Evolutionary conservation across 2,113 vertebrate genomes (phyloP).

Genomic region (Hippocampus barbouri): DNA sequence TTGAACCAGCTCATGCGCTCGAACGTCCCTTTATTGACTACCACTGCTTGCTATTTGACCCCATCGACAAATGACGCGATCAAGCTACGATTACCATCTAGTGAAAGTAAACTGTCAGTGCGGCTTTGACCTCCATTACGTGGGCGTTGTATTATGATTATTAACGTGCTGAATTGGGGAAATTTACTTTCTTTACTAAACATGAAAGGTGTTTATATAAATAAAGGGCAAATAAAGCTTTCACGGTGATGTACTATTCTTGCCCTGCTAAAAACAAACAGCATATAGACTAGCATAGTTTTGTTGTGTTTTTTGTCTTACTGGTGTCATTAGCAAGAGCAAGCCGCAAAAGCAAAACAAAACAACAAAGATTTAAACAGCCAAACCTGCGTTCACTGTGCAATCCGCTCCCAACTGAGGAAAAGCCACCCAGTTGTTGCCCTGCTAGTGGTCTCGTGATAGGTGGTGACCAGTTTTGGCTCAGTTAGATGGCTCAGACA

Average conservation of each 20-base stretch:
- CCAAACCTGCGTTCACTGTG: too few species aligned
- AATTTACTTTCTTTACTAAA: not conserved
- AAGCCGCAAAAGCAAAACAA: too few species aligned
- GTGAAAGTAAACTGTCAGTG: not conserved
- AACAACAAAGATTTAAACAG: too few species aligned
- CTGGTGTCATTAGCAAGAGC: too few species aligned
- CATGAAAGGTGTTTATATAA: not conserved
- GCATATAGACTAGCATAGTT: too few species aligned
- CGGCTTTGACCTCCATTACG: not conserved
- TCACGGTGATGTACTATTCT: not conserved
- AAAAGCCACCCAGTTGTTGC: too few species aligned
- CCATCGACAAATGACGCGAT: not conserved
- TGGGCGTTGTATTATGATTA: not conserved
- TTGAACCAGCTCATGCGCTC: conserved; percentile 29
- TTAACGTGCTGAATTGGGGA: not conserved
- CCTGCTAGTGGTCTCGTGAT: too few species aligned
- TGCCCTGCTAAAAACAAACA: not conserved
- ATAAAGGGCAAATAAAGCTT: not conserved
- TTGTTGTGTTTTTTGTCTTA: too few species aligned
- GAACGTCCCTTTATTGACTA: not conserved
- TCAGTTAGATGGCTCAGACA: too few species aligned
- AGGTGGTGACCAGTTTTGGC: too few species aligned
- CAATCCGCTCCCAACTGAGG: too few species aligned
- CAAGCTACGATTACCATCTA: not conserved
- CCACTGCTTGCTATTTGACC: not conserved